Conservation (phyloP, 2,797 vertebrate genomes). For the Peromyscus melanophrys region DNA sequence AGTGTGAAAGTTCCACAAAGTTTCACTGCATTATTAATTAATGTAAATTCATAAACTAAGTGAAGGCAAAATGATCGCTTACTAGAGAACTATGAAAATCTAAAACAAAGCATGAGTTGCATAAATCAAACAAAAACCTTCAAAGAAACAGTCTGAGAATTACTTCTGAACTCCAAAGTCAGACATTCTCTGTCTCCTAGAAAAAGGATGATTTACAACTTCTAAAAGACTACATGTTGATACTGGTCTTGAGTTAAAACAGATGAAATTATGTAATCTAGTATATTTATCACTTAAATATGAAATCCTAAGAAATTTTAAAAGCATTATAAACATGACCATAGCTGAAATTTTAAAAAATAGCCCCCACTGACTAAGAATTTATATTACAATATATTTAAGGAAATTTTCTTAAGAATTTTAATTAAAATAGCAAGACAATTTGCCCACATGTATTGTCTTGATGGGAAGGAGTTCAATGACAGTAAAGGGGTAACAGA, state of each 20-base stretch:
- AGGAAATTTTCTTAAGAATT: not conserved
- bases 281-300: constrained; percentile 54
- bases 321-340: not conserved
- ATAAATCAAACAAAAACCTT: constrained; percentile 59
- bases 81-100: constrained; percentile 23
- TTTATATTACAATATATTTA: constrained; percentile 5
- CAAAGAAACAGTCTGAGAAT: constrained; percentile 42
- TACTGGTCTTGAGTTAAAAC: constrained; percentile 51
- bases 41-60: not conserved
- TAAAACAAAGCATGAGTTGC: not conserved
- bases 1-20: not conserved
- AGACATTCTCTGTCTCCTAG: not conserved
- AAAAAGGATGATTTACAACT: constrained; percentile 10
- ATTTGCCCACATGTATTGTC: not conserved
- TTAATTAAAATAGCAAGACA: constrained; percentile 14
- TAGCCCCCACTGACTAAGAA: not conserved
- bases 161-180: constrained; percentile 28
- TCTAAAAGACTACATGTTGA: constrained; percentile 27
- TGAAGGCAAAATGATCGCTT: constrained; percentile 54
- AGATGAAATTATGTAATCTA: constrained; percentile 58
- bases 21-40: constrained; percentile 57
- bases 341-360: constrained; percentile 35
- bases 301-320: constrained; percentile 42
- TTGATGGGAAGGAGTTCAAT: not conserved
- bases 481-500: not conserved